These are phyloP conservation scores for Macrocentrus cingulum DNA, from an alignment of 1,140 invertebrate species.

Conservation along the genomic window DNA sequence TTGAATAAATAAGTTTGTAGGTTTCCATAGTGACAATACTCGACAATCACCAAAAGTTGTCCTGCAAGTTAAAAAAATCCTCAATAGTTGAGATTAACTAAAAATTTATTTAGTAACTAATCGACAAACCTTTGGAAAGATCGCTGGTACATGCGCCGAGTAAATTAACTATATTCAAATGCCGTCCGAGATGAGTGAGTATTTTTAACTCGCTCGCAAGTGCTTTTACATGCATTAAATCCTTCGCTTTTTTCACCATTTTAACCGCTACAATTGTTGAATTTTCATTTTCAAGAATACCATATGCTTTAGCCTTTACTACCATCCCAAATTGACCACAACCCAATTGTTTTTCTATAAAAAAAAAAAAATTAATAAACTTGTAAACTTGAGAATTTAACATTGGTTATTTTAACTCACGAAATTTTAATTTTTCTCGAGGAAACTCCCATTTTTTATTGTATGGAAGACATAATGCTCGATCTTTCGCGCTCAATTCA, in stretches of 20 bases:
- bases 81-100: no score
- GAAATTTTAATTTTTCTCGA: slow-evolving; percentile 78
- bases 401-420: slow-evolving; percentile 55
- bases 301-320: slow-evolving; percentile 81
- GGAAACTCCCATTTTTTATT: slow-evolving; percentile 90
- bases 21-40: slow-evolving; percentile 90
- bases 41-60: slow-evolving; percentile 89
- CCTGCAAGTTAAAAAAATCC: slow-evolving; percentile 62
- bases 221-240: slow-evolving; percentile 74
- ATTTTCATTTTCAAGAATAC: slow-evolving; percentile 72
- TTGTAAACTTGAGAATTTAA: background rate
- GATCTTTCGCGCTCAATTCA: slow-evolving; percentile 84
- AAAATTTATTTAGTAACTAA: no score
- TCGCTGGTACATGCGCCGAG: slow-evolving; percentile 91
- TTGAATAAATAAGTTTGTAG: slow-evolving; percentile 81
- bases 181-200: slow-evolving; percentile 90
- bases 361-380: background rate
- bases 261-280: slow-evolving; percentile 80
- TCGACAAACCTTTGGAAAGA: slow-evolving; percentile 85
- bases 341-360: slow-evolving; percentile 77
- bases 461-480: slow-evolving; percentile 89
- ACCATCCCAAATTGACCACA: slow-evolving; percentile 92
- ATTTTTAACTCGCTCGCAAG: slow-evolving; percentile 92
- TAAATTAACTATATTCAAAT: slow-evolving; percentile 93
- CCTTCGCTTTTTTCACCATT: slow-evolving; percentile 79